Percentiles rank a stretch among this genome's conserved stretches.
Evolutionary conservation across 2,113 vertebrate genomes (phyloP).

Genomic region (Chionomys nivalis): DNA sequence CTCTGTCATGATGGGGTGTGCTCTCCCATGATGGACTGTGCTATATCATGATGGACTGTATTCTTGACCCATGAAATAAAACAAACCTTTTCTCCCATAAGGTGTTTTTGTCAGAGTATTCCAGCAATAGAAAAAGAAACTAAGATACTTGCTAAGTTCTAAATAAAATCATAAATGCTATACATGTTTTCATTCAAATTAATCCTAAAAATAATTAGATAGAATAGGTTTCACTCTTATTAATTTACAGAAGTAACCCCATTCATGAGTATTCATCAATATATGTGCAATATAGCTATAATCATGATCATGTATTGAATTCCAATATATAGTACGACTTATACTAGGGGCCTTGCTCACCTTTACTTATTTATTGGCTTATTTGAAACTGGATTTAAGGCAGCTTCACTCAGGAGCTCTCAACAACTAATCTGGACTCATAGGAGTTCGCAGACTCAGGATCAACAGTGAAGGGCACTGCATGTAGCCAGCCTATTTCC

Average conservation of each 20-base stretch:
- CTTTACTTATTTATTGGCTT: slow-evolving; percentile 41
- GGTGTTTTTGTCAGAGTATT: neutral
- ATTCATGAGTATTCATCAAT: neutral
- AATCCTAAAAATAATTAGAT: neutral
- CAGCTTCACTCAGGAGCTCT: slow-evolving; percentile 4
- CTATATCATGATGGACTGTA: too few relatives aligned
- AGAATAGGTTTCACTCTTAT: neutral
- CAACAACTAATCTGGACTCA: neutral
- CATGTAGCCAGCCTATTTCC: neutral
- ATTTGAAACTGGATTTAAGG: slow-evolving; percentile 22
- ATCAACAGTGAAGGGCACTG: neutral
- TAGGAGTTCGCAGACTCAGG: neutral
- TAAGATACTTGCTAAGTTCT: neutral
- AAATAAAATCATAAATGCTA: neutral
- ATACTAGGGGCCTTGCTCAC: neutral
- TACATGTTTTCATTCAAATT: neutral
- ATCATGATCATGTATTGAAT: neutral
- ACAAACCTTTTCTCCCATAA: neutral
- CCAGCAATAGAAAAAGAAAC: neutral
- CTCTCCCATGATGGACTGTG: too few relatives aligned
- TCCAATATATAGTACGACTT: neutral
- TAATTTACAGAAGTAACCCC: neutral
- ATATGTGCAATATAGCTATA: too few relatives aligned
- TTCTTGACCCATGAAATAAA: neutral
- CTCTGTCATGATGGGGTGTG: too few relatives aligned